A percentile compares a stretch with the other conserved stretches of the same genome.
phyloP scores from a whole-genome alignment of 2,888 invertebrate species.

The Eurytoma californica region DNA sequence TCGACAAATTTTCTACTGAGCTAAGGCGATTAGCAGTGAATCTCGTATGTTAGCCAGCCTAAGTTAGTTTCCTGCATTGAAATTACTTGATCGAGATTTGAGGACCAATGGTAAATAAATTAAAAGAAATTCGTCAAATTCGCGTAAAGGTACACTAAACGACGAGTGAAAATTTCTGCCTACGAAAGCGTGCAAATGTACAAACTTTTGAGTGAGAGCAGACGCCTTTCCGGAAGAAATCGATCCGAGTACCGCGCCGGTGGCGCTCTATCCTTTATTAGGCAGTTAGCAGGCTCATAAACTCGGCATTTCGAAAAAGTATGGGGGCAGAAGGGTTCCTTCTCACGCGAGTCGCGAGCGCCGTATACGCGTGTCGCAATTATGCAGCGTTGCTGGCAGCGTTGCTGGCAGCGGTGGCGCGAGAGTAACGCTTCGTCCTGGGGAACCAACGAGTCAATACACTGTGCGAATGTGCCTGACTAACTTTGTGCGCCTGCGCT shows the following conservation, averaged over 20 bases:
- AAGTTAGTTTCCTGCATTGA: too few relatives aligned
- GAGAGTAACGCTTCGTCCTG: conserved; percentile 7
- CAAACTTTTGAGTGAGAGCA: too few relatives aligned
- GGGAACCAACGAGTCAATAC: conserved; percentile 22
- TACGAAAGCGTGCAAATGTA: too few relatives aligned
- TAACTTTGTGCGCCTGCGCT: too few relatives aligned
- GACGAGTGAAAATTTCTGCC: too few relatives aligned
- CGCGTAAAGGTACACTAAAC: too few relatives aligned
- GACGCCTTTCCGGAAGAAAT: too few relatives aligned
- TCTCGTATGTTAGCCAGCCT: too few relatives aligned
- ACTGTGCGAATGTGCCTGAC: neutral
- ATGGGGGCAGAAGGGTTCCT: neutral
- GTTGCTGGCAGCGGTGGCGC: neutral
- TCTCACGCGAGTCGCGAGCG: neutral
- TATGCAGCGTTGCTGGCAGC: conserved; percentile 13
- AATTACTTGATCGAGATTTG: too few relatives aligned
- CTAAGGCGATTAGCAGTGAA: conserved; percentile 17
- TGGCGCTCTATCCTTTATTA: neutral
- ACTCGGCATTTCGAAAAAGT: neutral
- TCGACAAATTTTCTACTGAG: conserved; percentile 25
- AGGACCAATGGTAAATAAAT: too few relatives aligned
- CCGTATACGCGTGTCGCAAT: neutral
- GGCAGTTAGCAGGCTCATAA: neutral
- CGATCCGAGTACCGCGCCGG: too few relatives aligned
- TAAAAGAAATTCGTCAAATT: too few relatives aligned